These are phyloP conservation scores for Uropsilus gracilis DNA, from an alignment of 2,113 vertebrate species.

Conservation along the genomic window DNA sequence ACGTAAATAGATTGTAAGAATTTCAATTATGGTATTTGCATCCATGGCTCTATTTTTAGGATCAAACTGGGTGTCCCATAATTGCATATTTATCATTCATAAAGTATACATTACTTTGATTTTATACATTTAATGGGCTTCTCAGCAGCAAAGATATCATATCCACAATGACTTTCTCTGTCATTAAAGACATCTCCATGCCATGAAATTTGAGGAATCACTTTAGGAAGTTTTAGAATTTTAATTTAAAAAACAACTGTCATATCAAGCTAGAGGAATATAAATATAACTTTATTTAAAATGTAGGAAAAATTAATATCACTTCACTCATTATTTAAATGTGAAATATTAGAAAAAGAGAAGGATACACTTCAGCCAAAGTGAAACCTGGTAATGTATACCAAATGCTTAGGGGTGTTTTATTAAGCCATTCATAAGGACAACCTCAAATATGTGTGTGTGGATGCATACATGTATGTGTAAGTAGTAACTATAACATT, in stretches of 20 bases:
- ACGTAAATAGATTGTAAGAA: constrained; percentile 69
- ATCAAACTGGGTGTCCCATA: neutral
- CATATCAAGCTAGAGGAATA: neutral
- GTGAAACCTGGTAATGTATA: neutral
- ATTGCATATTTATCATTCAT: constrained; percentile 57
- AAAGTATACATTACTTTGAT: constrained; percentile 39
- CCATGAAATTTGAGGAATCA: neutral
- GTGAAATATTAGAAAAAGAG: constrained; percentile 43
- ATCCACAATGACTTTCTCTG: neutral
- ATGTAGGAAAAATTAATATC: neutral
- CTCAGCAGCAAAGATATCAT: neutral
- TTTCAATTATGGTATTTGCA: constrained; percentile 44
- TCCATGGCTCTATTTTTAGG: constrained; percentile 64
- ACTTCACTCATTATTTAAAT: neutral
- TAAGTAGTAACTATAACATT: constrained; percentile 14
- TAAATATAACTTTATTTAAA: neutral
- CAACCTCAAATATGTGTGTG: neutral
- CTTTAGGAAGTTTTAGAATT: neutral
- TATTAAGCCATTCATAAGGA: constrained; percentile 41
- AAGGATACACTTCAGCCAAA: neutral
- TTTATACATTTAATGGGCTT: constrained; percentile 39
- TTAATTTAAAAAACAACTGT: neutral
- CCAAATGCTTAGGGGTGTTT: neutral
- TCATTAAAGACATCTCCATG: neutral
- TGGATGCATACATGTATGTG: neutral